Conservation (phyloP, 2,797 vertebrate genomes). For the Lithobates sylvaticus region DNA sequence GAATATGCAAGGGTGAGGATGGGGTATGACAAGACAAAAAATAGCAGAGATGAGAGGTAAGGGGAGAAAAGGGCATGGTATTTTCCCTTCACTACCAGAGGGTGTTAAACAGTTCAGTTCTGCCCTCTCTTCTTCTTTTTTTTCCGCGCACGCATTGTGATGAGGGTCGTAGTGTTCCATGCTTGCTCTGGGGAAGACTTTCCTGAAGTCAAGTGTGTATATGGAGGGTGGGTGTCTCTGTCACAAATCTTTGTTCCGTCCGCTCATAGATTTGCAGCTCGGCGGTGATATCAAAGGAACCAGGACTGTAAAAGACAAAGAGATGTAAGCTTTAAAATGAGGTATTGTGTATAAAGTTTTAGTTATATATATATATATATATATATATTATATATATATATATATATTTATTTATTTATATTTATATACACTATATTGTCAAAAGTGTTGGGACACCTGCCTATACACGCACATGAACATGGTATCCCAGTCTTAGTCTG, state of each 20-base stretch:
- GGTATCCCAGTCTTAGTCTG: no score
- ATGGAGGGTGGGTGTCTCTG: slow-evolving; percentile 65
- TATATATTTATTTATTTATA: no score
- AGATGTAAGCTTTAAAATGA: slow-evolving; percentile 57
- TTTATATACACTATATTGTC: no score
- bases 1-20: slow-evolving; percentile 33
- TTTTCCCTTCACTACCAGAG: slow-evolving; percentile 56
- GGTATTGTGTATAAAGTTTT: no score
- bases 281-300: slow-evolving; percentile 95
- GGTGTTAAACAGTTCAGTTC: slow-evolving; percentile 51
- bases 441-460: no score
- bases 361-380: no score
- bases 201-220: slow-evolving; percentile 77
- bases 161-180: slow-evolving; percentile 43
- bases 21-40: slow-evolving; percentile 32
- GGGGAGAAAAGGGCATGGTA: slow-evolving; percentile 45
- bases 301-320: slow-evolving; percentile 84
- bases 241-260: slow-evolving; percentile 69
- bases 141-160: slow-evolving; percentile 22
- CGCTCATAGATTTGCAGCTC: slow-evolving; percentile 71
- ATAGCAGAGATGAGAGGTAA: slow-evolving; percentile 35
- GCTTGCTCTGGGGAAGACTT: slow-evolving; percentile 80
- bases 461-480: no score
- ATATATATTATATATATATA: no score
- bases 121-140: slow-evolving; percentile 20